These are phyloP conservation scores for Drosophila sp. DNA, from an alignment of 1,140 invertebrate genomes.

Conservation along the genomic window DNA sequence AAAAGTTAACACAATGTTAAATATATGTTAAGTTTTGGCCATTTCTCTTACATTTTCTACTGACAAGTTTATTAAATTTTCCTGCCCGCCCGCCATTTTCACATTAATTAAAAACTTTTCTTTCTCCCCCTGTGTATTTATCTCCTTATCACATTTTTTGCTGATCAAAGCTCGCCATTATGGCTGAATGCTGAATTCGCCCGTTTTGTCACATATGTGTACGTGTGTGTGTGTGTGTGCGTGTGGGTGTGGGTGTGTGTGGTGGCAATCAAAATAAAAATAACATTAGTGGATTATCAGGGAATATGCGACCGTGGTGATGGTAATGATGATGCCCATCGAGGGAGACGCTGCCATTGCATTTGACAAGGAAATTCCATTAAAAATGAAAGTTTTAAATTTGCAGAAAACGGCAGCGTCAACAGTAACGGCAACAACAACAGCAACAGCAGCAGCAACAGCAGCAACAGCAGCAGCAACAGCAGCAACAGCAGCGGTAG, in stretches of 20 bases:
- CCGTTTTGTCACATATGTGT: slow-evolving; percentile 11
- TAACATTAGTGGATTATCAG: slow-evolving; percentile 77
- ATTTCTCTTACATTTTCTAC: too few species aligned
- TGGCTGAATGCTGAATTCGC: not conserved
- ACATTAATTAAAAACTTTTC: not conserved
- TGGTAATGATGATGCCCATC: slow-evolving; percentile 37
- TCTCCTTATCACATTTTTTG: not conserved
- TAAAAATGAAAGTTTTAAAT: slow-evolving; percentile 80
- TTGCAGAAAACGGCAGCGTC: slow-evolving; percentile 50
- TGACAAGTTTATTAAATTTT: too few species aligned
- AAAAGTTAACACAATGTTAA: too few species aligned
- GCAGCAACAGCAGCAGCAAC: slow-evolving; percentile 16
- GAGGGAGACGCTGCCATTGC: slow-evolving; percentile 58
- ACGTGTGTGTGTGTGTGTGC: not conserved
- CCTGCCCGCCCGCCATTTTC: not conserved
- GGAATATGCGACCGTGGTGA: slow-evolving; percentile 13
- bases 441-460: slow-evolving; percentile 12
- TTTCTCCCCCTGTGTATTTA: not conserved
- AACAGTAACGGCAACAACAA: slow-evolving; percentile 12
- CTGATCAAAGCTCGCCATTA: not conserved
- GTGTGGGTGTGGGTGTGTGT: slow-evolving; percentile 8
- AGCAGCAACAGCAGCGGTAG: slow-evolving; percentile 21
- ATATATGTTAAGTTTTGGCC: too few species aligned
- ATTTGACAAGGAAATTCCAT: slow-evolving; percentile 78
- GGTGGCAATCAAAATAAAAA: slow-evolving; percentile 62